phyloP scores from a whole-genome alignment of 64 coral and sea anemone species.

The Pocillopora verrucosa region DNA sequence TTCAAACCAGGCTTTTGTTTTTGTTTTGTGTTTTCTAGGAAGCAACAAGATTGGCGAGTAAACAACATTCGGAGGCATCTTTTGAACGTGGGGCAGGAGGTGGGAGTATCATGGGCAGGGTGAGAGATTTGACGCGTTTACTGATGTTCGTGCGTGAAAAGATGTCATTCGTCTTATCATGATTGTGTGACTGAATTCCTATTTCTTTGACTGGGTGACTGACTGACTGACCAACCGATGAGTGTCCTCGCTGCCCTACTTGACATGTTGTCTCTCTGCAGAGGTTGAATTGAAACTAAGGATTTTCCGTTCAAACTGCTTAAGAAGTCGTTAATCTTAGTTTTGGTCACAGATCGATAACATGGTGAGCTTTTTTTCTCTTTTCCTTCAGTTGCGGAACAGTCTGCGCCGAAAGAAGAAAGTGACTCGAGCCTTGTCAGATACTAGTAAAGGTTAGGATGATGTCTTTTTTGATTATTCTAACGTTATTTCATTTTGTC shows the following conservation, averaged over 20 bases:
- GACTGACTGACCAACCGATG: no score
- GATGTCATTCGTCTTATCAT: no score
- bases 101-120: conserved; percentile 29
- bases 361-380: background rate
- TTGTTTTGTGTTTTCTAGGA: conserved; percentile 2
- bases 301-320: background rate
- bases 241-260: no score
- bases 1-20: background rate
- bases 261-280: no score
- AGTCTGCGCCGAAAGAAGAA: conserved; percentile 65
- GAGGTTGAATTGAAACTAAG: no score
- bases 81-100: conserved; percentile 10
- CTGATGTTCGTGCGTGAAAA: no score
- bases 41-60: background rate
- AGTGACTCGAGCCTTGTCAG: conserved; percentile 34
- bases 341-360: background rate
- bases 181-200: no score
- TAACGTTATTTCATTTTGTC: background rate
- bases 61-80: background rate
- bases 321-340: background rate
- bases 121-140: background rate
- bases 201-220: no score
- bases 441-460: conserved; percentile 10
- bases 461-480: background rate
- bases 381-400: conserved; percentile 38